phyloP scores from a whole-genome alignment of 1,140 invertebrate species.

The Pachypsylla venusta region DNA sequence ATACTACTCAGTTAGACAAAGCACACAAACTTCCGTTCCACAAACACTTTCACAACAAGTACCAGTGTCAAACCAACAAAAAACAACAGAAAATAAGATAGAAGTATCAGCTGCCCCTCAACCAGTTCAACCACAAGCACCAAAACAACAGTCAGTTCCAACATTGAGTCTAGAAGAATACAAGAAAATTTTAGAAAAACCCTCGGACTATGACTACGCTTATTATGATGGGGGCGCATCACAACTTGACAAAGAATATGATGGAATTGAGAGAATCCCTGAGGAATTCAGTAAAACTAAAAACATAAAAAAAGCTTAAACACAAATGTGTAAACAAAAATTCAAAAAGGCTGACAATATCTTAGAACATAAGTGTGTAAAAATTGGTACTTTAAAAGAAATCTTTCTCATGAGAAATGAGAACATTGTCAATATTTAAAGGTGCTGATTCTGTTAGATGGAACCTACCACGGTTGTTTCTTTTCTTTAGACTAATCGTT shows the following conservation, averaged over 20 bases:
- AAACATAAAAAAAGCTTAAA: constrained; percentile 16
- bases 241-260: constrained; percentile 22
- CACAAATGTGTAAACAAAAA: not conserved
- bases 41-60: constrained; percentile 9
- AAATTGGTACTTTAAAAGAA: no score
- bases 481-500: no score
- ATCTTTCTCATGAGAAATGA: no score
- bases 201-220: constrained; percentile 25
- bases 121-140: constrained; percentile 13
- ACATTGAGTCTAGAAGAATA: not conserved
- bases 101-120: constrained; percentile 9
- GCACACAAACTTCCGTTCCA: constrained; percentile 3
- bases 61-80: not conserved
- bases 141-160: not conserved
- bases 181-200: constrained; percentile 17
- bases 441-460: no score
- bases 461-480: no score
- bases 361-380: not conserved
- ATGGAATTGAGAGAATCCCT: constrained; percentile 21
- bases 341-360: constrained; percentile 4
- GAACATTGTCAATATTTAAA: no score
- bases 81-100: constrained; percentile 8
- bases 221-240: constrained; percentile 24
- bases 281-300: constrained; percentile 24
- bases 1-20: not conserved